These are phyloP conservation scores for Leptodirus hochenwartii DNA, from an alignment of 2,888 invertebrate species.

Conservation along the genomic window DNA sequence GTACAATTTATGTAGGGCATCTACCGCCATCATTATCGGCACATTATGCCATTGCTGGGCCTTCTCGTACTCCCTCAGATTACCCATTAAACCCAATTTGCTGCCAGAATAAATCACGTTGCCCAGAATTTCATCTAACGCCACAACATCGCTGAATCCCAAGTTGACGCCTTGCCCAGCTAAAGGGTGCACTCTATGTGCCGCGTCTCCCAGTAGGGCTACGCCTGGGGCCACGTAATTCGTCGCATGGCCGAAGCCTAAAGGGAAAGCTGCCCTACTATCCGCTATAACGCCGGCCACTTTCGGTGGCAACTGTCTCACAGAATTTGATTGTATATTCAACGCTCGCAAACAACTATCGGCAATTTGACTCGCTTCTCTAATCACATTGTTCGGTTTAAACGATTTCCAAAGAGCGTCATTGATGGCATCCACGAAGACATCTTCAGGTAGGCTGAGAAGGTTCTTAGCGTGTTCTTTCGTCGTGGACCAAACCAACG, in stretches of 20 bases:
- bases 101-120: conserved; percentile 55
- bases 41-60: conserved; percentile 70
- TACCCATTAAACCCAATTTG: conserved; percentile 45
- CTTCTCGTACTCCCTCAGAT: conserved; percentile 71
- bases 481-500: conserved; percentile 88
- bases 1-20: conserved; percentile 74
- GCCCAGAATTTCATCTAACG: conserved; percentile 50
- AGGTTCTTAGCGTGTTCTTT: conserved; percentile 56
- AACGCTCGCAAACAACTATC: conserved; percentile 27
- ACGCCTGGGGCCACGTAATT: conserved; percentile 68
- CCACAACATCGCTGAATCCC: conserved; percentile 82
- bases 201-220: conserved; percentile 77
- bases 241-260: conserved; percentile 79
- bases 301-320: conserved; percentile 42
- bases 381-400: conserved; percentile 33
- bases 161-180: conserved; percentile 98
- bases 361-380: conserved; percentile 34
- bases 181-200: conserved; percentile 84
- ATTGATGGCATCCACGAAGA: conserved; percentile 79
- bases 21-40: conserved; percentile 73
- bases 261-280: conserved; percentile 76
- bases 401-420: conserved; percentile 58
- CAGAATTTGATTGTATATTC: conserved; percentile 23
- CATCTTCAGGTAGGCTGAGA: conserved; percentile 46
- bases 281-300: conserved; percentile 35